These are phyloP conservation scores for Apomyelois bistriatella DNA, from an alignment of 2,888 invertebrate genomes.

Conservation along the genomic window DNA sequence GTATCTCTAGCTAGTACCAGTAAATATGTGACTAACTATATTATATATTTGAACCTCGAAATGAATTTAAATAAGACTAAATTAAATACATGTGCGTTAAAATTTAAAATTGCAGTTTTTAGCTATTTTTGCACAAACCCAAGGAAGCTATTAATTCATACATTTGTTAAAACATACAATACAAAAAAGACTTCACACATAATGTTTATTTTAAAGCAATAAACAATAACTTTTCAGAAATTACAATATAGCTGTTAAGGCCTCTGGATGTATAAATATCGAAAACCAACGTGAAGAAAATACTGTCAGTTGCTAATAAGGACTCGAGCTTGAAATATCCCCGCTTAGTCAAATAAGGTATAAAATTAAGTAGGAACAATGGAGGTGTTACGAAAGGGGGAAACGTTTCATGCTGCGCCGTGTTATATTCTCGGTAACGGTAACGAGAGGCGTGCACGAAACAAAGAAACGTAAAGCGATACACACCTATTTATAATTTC, in stretches of 20 bases:
- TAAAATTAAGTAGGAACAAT: not conserved
- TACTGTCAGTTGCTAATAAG: not conserved
- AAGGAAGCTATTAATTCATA: too few relatives aligned
- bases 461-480: slow-evolving; percentile 1
- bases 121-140: too few relatives aligned
- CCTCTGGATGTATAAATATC: not conserved
- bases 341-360: not conserved
- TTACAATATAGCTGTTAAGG: not conserved
- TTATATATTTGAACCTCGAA: too few relatives aligned
- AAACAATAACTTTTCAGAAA: too few relatives aligned
- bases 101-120: too few relatives aligned
- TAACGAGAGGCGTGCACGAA: slow-evolving; percentile 9
- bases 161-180: too few relatives aligned
- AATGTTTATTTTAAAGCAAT: too few relatives aligned
- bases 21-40: too few relatives aligned
- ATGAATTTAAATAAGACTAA: too few relatives aligned
- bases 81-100: too few relatives aligned
- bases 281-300: not conserved
- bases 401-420: not conserved
- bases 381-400: not conserved
- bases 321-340: not conserved
- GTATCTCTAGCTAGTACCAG: too few relatives aligned
- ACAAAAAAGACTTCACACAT: too few relatives aligned
- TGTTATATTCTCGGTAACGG: not conserved
- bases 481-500: not conserved